A percentile compares a stretch with the other conserved stretches of the same genome.
phyloP scores from a whole-genome alignment of 2,888 invertebrate species.

The Adela reaumurella region DNA sequence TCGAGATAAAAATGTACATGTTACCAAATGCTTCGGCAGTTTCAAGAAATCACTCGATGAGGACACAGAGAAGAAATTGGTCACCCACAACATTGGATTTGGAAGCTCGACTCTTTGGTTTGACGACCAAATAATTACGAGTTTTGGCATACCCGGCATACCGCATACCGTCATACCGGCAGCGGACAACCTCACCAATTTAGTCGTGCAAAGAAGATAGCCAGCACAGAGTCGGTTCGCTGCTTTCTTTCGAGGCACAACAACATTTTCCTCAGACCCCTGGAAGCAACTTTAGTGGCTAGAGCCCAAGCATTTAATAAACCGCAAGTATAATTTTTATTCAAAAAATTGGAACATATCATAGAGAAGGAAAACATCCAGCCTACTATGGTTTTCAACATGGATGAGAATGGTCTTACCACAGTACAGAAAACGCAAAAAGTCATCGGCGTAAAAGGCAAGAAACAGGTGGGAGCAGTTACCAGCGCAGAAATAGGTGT shows the following conservation, averaged over 20 bases:
- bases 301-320: slow-evolving; percentile 18
- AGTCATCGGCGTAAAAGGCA: slow-evolving; percentile 15
- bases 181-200: slow-evolving; percentile 8
- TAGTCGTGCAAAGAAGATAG: slow-evolving; percentile 10
- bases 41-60: neutral
- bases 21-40: too few relatives aligned
- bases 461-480: slow-evolving; percentile 15
- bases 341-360: slow-evolving; percentile 13
- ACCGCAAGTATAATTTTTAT: slow-evolving; percentile 16
- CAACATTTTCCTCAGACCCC: slow-evolving; percentile 8
- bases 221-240: slow-evolving; percentile 11
- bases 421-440: slow-evolving; percentile 17
- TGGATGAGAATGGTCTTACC: slow-evolving; percentile 15
- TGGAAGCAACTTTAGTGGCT: slow-evolving; percentile 12
- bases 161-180: slow-evolving; percentile 8
- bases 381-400: slow-evolving; percentile 14
- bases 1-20: too few relatives aligned
- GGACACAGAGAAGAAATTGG: neutral
- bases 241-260: slow-evolving; percentile 7
- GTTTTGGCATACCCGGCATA: slow-evolving; percentile 1
- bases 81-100: neutral
- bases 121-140: neutral
- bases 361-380: slow-evolving; percentile 13
- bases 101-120: neutral
- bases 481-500: slow-evolving; percentile 14